Percentiles rank a stretch among this genome's conserved stretches.
Evolutionary conservation across 2,888 invertebrate genomes (phyloP).

Genomic region (Cephus pygmeus): DNA sequence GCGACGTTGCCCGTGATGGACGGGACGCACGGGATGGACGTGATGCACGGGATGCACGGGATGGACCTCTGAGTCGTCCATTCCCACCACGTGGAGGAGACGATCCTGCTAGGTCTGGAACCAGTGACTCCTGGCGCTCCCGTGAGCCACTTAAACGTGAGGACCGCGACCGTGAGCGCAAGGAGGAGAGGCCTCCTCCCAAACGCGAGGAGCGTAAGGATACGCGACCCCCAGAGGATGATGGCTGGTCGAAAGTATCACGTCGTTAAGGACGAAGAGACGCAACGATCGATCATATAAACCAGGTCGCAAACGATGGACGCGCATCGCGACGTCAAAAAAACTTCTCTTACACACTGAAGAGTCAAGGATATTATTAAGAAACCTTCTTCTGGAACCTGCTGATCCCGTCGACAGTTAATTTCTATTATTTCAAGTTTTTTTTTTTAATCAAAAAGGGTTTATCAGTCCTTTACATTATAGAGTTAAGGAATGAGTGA

Average conservation of each 20-base stretch:
- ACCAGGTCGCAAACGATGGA: background rate
- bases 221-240: slow-evolving; percentile 66
- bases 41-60: slow-evolving; percentile 21
- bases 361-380: background rate
- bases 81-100: slow-evolving; percentile 23
- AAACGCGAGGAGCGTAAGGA: slow-evolving; percentile 53
- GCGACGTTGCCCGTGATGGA: slow-evolving; percentile 26
- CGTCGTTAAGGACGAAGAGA: background rate
- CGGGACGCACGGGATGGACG: slow-evolving; percentile 29
- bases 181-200: slow-evolving; percentile 56
- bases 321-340: background rate
- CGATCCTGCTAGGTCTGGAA: slow-evolving; percentile 4
- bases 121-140: slow-evolving; percentile 27
- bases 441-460: background rate
- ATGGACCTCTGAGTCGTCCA: slow-evolving; percentile 11
- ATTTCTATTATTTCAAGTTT: background rate
- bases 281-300: background rate
- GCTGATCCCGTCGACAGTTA: background rate
- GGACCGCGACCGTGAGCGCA: slow-evolving; percentile 38
- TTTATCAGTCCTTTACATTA: background rate
- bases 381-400: background rate
- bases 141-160: slow-evolving; percentile 44
- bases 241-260: slow-evolving; percentile 57
- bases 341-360: background rate
- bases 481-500: slow-evolving; percentile 13